phyloP scores from a whole-genome alignment of 2,888 invertebrate genomes.

The Cataglyphis altisquamis region DNA sequence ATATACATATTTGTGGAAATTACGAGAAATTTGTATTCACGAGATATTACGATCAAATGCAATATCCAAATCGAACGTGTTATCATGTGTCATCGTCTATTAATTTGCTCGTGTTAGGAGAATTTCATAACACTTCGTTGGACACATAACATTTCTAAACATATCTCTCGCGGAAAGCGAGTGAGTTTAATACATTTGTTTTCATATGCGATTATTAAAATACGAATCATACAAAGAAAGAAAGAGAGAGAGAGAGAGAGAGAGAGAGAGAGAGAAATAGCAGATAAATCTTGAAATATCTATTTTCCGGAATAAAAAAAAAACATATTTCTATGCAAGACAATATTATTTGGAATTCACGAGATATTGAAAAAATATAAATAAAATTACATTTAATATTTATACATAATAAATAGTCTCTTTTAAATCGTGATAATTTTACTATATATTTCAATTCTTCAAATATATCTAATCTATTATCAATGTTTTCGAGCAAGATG shows the following conservation, averaged over 20 bases:
- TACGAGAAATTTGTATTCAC: conserved; percentile 51
- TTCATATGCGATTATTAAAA: background rate
- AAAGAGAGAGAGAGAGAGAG: too few species aligned
- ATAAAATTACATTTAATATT: background rate
- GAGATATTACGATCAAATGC: conserved; percentile 50
- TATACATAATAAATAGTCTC: background rate
- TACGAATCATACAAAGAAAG: background rate
- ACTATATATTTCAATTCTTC: background rate
- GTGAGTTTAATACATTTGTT: background rate
- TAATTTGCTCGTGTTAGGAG: conserved; percentile 46
- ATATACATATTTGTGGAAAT: conserved; percentile 40
- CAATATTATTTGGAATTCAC: background rate
- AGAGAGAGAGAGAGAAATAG: background rate
- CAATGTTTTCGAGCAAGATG: background rate
- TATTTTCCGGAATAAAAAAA: background rate
- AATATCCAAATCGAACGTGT: conserved; percentile 42
- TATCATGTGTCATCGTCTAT: conserved; percentile 52
- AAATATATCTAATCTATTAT: background rate
- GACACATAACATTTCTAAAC: conserved; percentile 41
- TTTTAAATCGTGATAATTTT: background rate
- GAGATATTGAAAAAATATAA: background rate
- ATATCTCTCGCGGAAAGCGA: conserved; percentile 10
- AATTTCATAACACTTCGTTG: conserved; percentile 39
- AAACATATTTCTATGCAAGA: background rate
- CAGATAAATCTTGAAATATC: background rate